phyloP scores from a whole-genome alignment of 2,888 invertebrate genomes.

The Oxytorus armatus region DNA sequence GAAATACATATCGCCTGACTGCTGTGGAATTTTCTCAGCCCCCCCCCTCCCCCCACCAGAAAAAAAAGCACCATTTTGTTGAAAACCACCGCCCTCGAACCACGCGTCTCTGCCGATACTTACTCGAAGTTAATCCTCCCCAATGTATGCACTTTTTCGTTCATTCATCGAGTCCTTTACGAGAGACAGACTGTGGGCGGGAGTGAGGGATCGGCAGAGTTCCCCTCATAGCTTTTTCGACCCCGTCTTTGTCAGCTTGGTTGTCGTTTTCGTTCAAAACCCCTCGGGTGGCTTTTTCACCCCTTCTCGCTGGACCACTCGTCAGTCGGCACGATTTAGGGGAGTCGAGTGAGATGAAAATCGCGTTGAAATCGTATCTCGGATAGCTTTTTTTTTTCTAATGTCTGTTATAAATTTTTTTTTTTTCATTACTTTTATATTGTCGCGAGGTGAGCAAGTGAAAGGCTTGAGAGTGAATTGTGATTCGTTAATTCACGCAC shows the following conservation, averaged over 20 bases:
- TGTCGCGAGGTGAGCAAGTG: too few relatives aligned
- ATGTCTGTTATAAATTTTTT: neutral
- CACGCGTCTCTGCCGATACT: neutral
- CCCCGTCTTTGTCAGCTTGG: conserved; percentile 8
- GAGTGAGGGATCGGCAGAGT: neutral
- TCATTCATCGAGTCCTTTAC: conserved; percentile 71
- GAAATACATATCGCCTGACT: too few relatives aligned
- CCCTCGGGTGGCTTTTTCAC: too few relatives aligned
- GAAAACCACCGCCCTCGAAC: neutral
- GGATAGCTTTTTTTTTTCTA: neutral
- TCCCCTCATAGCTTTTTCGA: conserved; percentile 13
- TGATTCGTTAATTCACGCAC: too few relatives aligned
- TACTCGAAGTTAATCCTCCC: conserved; percentile 30
- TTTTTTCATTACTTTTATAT: neutral
- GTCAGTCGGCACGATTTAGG: neutral
- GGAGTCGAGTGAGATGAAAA: conserved; percentile 25
- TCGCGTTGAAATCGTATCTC: conserved; percentile 10
- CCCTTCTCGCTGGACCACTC: conserved; percentile 29
- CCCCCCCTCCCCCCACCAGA: neutral
- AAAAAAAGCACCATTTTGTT: conserved; percentile 1
- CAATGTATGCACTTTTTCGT: conserved; percentile 63
- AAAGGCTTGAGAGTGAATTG: too few relatives aligned
- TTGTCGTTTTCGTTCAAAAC: conserved; percentile 4
- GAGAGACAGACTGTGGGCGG: neutral
- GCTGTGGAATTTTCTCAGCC: too few relatives aligned